Evolutionary conservation across 1,140 invertebrate genomes (phyloP), one percentile per base, ranked within the genome.

Genomic region (Eupeodes corollae): DNA sequence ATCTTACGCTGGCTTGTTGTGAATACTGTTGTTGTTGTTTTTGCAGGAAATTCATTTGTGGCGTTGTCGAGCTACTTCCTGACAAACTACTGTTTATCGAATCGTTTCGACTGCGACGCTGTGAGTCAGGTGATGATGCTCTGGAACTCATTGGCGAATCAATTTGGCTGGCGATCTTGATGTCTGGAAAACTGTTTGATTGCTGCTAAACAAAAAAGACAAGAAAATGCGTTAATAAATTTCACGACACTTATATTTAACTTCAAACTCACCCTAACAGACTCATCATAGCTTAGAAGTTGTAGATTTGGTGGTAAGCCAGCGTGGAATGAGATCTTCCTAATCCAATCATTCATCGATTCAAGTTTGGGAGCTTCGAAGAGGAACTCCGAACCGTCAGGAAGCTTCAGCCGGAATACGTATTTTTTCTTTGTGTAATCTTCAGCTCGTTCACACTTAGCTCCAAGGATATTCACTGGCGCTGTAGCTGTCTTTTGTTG

Each of bases 341-440:
- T 84, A 2, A 96, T 81, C 95, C 95, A 99, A 44, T 95, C 88
- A 53, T 82, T 75, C 80, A 97, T 84, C 49, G 86, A 80, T 2
- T 79, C 77, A 35, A 81, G 76, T 44, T 73, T 80, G 1, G 78
- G 70, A 41, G 88, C 84, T 42, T 88, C 74, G 62, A 98, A 92
- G 26, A 98, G 73, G 70, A 88, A 98, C 70, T 97, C 92, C 0
- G 91, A 87, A 6, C 90, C 90, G 69, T 98, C 95, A 3, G 81
- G 80, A 49, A 88, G 81, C 50, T 79, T 78, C n/a, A 96, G 63
- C 16, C 88, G 78, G 72, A 98, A 92, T 11, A 95, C 91, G 61
- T 96, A 78, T 66, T 94, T 94, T 62, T 89, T 85, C 68, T 98
- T 98, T 1, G 87, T 92, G 65, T 98, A 98, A 70, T 98, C 91